Conservation (phyloP, 2,113 vertebrate species). For the Uropsilus gracilis region DNA sequence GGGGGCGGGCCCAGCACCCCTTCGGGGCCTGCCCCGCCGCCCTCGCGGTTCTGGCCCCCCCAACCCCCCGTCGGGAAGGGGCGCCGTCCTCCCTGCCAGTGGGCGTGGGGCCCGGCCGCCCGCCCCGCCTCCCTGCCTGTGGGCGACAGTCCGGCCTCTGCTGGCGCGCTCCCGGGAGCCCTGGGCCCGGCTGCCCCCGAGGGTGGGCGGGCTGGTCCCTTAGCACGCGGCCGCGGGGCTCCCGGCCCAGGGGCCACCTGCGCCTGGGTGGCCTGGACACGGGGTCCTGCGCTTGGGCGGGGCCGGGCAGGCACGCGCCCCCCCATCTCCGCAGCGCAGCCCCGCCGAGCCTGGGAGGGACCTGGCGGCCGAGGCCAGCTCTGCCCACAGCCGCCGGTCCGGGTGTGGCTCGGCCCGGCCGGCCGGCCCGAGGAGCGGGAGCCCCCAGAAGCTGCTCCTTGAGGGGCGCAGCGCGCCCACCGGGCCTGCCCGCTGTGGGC, state of each 20-base stretch:
- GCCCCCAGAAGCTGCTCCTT: neutral
- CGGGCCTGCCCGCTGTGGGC: neutral
- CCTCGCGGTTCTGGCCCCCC: neutral
- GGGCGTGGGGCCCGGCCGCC: neutral
- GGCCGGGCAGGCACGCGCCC: no score
- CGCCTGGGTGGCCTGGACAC: rapidly evolving
- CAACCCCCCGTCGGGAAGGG: neutral
- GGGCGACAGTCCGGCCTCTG: no score
- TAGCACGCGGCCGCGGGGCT: neutral
- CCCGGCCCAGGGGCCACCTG: neutral
- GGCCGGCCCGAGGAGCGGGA: neutral
- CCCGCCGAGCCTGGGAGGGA: neutral
- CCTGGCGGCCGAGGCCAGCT: neutral
- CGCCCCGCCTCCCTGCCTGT: no score
- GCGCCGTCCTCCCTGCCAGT: neutral
- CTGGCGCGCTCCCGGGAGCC: no score
- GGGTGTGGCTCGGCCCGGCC: neutral
- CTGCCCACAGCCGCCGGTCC: no score
- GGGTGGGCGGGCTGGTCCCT: neutral
- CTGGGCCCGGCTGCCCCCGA: neutral
- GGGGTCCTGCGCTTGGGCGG: neutral
- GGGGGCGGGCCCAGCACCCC: neutral
- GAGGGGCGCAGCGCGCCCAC: neutral
- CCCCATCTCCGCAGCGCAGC: neutral
- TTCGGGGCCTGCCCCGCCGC: neutral